Evolutionary conservation across 2,797 vertebrate species (phyloP).

Genomic region (Okamejei kenojei): DNA sequence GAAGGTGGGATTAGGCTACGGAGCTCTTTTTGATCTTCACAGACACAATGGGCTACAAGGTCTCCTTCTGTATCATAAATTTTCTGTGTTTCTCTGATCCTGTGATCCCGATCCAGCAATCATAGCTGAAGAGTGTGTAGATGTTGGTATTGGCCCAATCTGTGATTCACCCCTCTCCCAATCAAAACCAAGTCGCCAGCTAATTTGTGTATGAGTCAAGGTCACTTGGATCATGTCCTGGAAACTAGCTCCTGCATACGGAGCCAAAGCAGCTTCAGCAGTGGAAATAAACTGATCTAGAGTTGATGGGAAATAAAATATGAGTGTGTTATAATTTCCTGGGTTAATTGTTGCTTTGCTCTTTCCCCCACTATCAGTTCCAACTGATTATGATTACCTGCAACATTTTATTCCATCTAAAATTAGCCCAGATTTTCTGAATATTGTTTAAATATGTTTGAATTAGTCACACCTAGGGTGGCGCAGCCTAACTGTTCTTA

Average conservation of each 20-base stretch:
- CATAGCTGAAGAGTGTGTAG: background rate
- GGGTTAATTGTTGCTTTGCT: no score
- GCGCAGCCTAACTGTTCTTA: no score
- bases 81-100: no score
- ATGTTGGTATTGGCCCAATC: background rate
- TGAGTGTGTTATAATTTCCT: background rate
- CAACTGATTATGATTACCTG: background rate
- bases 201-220: background rate
- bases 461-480: background rate
- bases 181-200: background rate
- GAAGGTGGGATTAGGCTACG: no score
- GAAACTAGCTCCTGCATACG: background rate
- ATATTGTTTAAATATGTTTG: background rate
- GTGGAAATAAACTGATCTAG: background rate
- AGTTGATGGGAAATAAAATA: background rate
- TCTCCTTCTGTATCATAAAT: no score
- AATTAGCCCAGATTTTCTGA: background rate
- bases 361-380: background rate
- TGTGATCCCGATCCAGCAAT: background rate
- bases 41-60: no score
- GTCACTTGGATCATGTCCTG: slow-evolving; percentile 7
- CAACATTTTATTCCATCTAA: no score
- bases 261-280: background rate
- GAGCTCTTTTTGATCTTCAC: no score
- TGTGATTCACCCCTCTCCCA: background rate